These are phyloP conservation scores for Acromyrmex heyeri DNA, from an alignment of 1,140 invertebrate species.

Conservation along the genomic window DNA sequence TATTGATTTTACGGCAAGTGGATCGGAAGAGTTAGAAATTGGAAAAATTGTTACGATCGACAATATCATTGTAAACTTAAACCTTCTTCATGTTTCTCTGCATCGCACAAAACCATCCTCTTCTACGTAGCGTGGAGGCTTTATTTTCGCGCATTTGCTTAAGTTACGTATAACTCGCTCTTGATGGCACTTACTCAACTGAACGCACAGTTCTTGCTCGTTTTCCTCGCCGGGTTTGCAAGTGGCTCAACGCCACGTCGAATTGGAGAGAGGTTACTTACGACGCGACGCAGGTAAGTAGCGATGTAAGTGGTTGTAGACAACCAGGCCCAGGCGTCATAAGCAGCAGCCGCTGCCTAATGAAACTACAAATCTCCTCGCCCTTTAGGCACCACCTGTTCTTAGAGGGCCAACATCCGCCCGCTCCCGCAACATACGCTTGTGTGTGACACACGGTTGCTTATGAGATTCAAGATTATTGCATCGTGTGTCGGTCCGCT, in stretches of 20 bases:
- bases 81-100: no score
- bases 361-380: conserved; percentile 87
- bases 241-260: conserved; percentile 44
- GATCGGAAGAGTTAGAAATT: background rate
- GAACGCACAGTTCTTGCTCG: conserved; percentile 57
- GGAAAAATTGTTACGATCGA: background rate
- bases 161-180: conserved; percentile 52
- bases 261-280: conserved; percentile 73
- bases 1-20: background rate
- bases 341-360: conserved; percentile 86
- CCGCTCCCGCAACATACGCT: conserved; percentile 77
- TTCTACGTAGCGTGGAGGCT: background rate
- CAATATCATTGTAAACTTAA: background rate
- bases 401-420: conserved; percentile 79
- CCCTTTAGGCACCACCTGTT: conserved; percentile 85
- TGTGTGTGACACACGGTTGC: conserved; percentile 79
- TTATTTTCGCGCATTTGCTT: conserved; percentile 56
- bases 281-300: conserved; percentile 83
- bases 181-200: conserved; percentile 52
- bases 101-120: background rate
- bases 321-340: conserved; percentile 84
- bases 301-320: conserved; percentile 87
- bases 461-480: conserved; percentile 83
- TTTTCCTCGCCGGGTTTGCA: conserved; percentile 9
- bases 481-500: conserved; percentile 50